Evolutionary conservation across 92 coral and sea anemone species (phyloP).

Genomic region (Chrysogorgia sp.): DNA sequence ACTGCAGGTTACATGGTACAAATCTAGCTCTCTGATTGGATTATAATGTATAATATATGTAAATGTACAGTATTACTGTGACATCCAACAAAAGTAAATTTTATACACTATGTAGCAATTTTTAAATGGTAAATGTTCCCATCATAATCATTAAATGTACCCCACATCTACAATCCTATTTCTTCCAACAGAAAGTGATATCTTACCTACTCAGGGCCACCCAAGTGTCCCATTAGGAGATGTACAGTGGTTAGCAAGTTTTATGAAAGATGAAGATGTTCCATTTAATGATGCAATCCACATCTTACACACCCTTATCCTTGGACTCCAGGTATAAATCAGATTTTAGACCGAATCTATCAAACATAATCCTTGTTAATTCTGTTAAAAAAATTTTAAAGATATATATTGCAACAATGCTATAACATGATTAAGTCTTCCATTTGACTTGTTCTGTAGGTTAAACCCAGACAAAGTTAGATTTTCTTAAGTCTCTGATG

Average conservation of each 20-base stretch:
- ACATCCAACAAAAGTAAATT: no score
- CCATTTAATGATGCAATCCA: slow-evolving; percentile 27
- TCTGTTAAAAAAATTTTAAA: no score
- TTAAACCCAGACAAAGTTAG: slow-evolving; percentile 55
- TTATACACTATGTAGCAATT: no score
- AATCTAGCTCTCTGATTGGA: no score
- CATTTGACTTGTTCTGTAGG: slow-evolving; percentile 21
- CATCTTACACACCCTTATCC: slow-evolving; percentile 54
- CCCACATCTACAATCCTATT: no score
- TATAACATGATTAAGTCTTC: no score
- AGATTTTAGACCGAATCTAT: background rate
- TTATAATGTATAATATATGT: no score
- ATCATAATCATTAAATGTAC: no score
- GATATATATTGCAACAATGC: no score
- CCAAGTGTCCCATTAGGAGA: slow-evolving; percentile 42
- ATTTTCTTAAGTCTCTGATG: slow-evolving; percentile 69
- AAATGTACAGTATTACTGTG: no score
- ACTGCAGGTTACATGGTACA: no score
- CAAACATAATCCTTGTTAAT: background rate
- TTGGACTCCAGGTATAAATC: slow-evolving; percentile 50
- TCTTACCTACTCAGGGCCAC: slow-evolving; percentile 35
- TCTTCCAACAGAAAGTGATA: background rate
- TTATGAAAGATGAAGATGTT: slow-evolving; percentile 26
- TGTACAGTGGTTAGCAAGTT: slow-evolving; percentile 26
- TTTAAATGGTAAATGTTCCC: no score